Evolutionary conservation across 2,113 vertebrate species (phyloP).

Genomic region (Columbina picui): DNA sequence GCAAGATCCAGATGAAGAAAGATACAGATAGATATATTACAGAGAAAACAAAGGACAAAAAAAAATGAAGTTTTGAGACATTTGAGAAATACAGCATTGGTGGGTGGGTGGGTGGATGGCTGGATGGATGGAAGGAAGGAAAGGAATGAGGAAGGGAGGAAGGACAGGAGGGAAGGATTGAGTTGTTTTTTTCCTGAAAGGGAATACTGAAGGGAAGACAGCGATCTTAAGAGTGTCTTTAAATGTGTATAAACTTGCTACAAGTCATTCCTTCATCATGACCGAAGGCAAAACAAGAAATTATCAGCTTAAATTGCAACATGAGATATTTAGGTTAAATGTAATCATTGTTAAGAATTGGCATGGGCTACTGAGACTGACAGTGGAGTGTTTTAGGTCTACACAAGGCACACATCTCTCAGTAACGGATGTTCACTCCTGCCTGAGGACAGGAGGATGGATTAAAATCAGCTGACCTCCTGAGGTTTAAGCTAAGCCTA

Average conservation of each 20-base stretch:
- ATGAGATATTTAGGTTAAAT: conserved; percentile 39
- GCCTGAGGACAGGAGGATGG: conserved; percentile 27
- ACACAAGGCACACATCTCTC: not conserved
- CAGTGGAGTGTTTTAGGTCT: not conserved
- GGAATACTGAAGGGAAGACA: not conserved
- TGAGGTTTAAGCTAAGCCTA: not conserved
- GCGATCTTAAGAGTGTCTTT: not conserved
- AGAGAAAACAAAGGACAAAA: not conserved
- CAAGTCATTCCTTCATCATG: conserved; percentile 35
- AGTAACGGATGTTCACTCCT: conserved; percentile 17
- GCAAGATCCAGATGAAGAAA: not conserved
- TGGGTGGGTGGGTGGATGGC: not conserved
- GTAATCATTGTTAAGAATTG: conserved; percentile 37
- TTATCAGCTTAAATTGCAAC: conserved; percentile 37
- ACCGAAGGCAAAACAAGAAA: conserved; percentile 41
- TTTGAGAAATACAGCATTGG: not conserved
- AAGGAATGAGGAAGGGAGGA: not conserved
- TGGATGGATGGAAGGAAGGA: not conserved
- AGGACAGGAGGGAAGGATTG: not conserved
- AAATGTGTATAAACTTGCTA: conserved; percentile 38
- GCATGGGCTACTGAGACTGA: conserved; percentile 7
- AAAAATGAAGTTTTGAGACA: not conserved
- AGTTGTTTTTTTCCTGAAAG: not conserved
- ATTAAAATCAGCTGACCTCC: conserved; percentile 43
- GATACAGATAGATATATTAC: not conserved